phyloP scores from a whole-genome alignment of 2,888 invertebrate genomes.

The Meganola albula region DNA sequence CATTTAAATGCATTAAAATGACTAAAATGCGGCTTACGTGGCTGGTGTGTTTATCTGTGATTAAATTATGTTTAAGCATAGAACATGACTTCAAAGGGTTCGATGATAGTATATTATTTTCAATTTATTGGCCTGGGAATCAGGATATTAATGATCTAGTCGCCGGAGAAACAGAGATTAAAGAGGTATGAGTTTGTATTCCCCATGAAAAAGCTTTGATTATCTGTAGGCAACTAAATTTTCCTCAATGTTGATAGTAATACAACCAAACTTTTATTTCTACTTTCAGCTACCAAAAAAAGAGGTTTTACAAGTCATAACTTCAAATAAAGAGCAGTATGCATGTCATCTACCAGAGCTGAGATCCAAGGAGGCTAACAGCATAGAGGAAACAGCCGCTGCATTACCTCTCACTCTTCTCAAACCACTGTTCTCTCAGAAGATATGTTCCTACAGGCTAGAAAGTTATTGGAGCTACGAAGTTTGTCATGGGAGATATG shows the following conservation, averaged over 20 bases:
- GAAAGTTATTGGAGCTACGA: constrained; percentile 98
- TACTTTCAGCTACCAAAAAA: constrained; percentile 29
- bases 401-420: constrained; percentile 88
- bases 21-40: constrained; percentile 42
- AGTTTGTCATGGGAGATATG: constrained; percentile 93
- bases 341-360: constrained; percentile 87
- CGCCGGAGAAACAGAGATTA: constrained; percentile 38
- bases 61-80: constrained; percentile 40
- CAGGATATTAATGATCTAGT: constrained; percentile 37
- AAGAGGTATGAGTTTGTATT: constrained; percentile 39
- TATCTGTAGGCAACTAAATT: neutral
- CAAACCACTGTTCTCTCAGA: constrained; percentile 85
- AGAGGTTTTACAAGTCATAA: constrained; percentile 83
- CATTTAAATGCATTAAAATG: constrained; percentile 23
- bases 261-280: neutral
- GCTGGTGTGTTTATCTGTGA: constrained; percentile 37
- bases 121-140: constrained; percentile 85
- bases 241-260: neutral
- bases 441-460: constrained; percentile 89
- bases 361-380: constrained; percentile 68
- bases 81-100: constrained; percentile 85
- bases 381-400: constrained; percentile 81
- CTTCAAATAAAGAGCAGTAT: constrained; percentile 89
- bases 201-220: too few species aligned
- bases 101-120: constrained; percentile 88